Conservation (phyloP, 2,113 vertebrate species). For the Chloebia gouldiae region DNA sequence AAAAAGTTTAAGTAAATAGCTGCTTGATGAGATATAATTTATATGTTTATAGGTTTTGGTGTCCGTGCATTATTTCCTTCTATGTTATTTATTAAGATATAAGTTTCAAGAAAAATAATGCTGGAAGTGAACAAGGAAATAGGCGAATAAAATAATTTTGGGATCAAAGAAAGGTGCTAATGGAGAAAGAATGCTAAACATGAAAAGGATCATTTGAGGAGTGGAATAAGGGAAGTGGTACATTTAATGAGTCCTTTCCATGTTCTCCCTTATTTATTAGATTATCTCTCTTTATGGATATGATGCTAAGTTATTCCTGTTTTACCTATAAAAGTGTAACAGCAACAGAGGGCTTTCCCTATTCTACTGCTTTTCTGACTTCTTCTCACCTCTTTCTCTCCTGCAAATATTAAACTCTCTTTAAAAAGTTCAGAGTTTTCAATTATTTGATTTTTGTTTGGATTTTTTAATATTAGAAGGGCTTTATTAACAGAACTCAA, state of each 20-base stretch:
- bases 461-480: not conserved
- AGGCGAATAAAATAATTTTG: not conserved
- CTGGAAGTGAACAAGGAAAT: not conserved
- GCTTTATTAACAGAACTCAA: not conserved
- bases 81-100: not conserved
- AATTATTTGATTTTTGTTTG: not conserved
- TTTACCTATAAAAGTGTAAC: not conserved
- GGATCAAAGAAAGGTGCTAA: not conserved
- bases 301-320: not conserved
- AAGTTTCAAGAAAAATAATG: not conserved
- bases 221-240: not conserved
- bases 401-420: not conserved
- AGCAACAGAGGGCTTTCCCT: not conserved
- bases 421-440: not conserved
- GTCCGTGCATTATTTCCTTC: not conserved
- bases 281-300: not conserved
- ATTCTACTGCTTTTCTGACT: not conserved
- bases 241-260: not conserved
- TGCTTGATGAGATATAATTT: not conserved
- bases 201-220: not conserved
- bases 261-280: not conserved
- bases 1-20: not conserved
- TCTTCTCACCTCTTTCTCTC: not conserved
- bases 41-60: not conserved
- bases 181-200: not conserved